Evolutionary conservation across 2,888 invertebrate genomes (phyloP).

Genomic region (Nomada hirtipes): DNA sequence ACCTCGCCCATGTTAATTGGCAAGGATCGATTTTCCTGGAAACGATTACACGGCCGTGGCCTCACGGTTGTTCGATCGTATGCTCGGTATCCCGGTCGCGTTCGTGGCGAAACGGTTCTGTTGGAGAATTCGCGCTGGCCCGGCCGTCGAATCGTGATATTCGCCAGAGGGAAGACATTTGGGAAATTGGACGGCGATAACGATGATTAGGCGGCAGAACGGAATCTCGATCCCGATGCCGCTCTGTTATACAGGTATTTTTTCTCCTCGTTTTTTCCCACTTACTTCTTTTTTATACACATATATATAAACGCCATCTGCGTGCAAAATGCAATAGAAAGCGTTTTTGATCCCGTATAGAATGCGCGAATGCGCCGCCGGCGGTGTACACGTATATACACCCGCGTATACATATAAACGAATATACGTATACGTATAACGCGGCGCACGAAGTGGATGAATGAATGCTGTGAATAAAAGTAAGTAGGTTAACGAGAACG

Average conservation of each 20-base stretch:
- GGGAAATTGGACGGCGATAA: constrained; percentile 24
- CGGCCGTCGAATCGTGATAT: constrained; percentile 7
- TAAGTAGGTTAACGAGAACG: constrained; percentile 66
- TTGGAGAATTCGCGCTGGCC: constrained; percentile 2
- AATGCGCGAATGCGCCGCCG: constrained; percentile 27
- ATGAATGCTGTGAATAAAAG: constrained; percentile 57
- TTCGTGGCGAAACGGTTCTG: background rate
- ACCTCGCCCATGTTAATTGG: constrained; percentile 66
- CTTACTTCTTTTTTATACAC: no score
- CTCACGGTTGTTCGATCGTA: constrained; percentile 56
- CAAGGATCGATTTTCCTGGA: constrained; percentile 56
- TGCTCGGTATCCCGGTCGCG: constrained; percentile 26
- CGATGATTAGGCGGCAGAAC: constrained; percentile 28
- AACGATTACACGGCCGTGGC: constrained; percentile 58
- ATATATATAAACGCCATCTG: constrained; percentile 44
- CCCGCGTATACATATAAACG: background rate
- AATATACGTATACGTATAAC: background rate
- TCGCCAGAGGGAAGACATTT: constrained; percentile 9
- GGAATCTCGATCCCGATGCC: background rate
- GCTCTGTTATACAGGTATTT: no score
- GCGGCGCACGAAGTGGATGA: constrained; percentile 46
- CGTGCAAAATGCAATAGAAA: constrained; percentile 45
- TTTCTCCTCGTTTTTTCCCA: no score
- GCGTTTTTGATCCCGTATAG: constrained; percentile 22
- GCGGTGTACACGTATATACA: constrained; percentile 1